These are phyloP conservation scores for Coccyzus lansbergi DNA, from an alignment of 2,797 vertebrate genomes.

Conservation along the genomic window DNA sequence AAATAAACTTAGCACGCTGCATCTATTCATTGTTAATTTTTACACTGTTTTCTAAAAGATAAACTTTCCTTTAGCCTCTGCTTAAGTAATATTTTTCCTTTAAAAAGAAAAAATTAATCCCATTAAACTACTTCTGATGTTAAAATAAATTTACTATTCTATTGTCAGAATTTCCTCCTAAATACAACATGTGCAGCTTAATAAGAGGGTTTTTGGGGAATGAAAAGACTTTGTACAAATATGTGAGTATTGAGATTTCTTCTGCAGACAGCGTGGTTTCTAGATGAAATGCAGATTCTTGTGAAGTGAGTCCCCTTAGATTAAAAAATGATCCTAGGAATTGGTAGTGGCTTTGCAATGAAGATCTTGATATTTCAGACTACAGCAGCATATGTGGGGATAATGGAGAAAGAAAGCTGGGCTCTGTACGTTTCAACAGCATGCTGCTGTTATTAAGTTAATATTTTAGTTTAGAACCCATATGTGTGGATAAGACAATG, in stretches of 20 bases:
- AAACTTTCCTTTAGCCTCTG: background rate
- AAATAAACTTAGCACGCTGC: background rate
- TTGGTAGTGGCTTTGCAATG: slow-evolving; percentile 18
- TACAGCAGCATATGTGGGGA: background rate
- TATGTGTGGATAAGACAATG: slow-evolving; percentile 48
- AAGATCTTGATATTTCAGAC: slow-evolving; percentile 8
- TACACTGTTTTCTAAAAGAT: background rate
- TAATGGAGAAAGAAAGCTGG: background rate
- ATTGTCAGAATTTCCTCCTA: background rate
- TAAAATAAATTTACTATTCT: background rate
- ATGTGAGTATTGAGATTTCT: background rate
- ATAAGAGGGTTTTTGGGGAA: background rate
- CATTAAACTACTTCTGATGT: background rate
- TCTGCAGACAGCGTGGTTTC: background rate
- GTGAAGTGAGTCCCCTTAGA: background rate
- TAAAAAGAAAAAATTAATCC: background rate
- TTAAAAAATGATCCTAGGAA: slow-evolving; percentile 39
- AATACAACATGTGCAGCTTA: background rate
- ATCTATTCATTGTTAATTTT: background rate
- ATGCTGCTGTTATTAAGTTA: slow-evolving; percentile 36
- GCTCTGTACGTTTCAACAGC: background rate
- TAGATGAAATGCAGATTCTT: background rate
- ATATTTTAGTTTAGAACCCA: slow-evolving; percentile 56
- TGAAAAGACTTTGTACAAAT: background rate
- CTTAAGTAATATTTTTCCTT: background rate